Conservation (phyloP, 2,113 vertebrate species). For the Noctilio leporinus region DNA sequence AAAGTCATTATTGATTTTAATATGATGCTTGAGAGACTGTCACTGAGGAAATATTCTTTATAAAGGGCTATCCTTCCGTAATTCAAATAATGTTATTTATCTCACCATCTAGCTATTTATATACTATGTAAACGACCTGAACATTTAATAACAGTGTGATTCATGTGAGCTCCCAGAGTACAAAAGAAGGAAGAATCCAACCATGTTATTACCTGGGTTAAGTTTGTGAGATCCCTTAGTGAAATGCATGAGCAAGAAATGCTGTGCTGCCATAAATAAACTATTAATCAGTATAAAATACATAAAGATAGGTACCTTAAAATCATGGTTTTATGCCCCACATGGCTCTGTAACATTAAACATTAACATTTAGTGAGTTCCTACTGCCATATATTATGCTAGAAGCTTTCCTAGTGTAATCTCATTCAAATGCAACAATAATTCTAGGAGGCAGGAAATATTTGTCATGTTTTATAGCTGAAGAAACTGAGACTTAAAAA, state of each 20-base stretch:
- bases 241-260: not conserved
- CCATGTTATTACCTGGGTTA: constrained; percentile 10
- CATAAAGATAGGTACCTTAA: not conserved
- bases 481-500: not conserved
- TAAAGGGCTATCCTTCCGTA: not conserved
- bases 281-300: not conserved
- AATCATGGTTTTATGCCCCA: not conserved
- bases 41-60: not conserved
- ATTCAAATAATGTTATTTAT: not conserved
- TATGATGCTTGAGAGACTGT: not conserved
- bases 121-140: not conserved
- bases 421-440: not conserved
- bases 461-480: not conserved
- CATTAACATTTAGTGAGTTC: not conserved
- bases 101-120: not conserved
- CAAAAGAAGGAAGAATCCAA: not conserved
- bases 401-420: not conserved
- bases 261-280: not conserved
- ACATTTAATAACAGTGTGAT: not conserved
- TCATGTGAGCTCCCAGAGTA: not conserved
- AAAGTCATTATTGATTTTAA: not conserved
- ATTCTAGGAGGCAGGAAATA: not conserved
- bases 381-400: not conserved
- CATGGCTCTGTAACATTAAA: not conserved
- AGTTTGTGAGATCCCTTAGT: not conserved